Evolutionary conservation across 2,113 vertebrate genomes (phyloP).

Genomic region (Scopus umbretta): DNA sequence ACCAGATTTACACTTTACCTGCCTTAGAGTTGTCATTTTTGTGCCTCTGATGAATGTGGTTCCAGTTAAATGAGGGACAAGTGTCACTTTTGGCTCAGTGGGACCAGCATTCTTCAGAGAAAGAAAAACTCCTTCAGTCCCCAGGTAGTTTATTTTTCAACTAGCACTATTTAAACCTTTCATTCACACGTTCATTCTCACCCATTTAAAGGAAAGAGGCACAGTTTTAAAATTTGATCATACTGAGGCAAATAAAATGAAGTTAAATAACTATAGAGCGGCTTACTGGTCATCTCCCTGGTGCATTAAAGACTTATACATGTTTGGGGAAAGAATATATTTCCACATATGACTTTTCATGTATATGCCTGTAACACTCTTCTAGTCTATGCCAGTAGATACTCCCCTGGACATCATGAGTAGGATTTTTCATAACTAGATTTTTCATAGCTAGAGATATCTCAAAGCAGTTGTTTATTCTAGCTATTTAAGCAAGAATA

Average conservation of each 20-base stretch:
- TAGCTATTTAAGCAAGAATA: not conserved
- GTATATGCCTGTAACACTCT: not conserved
- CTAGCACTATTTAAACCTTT: not conserved
- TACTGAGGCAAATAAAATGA: not conserved
- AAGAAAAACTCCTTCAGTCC: not conserved
- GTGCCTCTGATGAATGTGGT: not conserved
- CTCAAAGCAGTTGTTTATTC: not conserved
- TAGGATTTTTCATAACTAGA: not conserved
- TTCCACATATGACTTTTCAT: not conserved
- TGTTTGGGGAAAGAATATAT: not conserved
- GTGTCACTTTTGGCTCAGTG: not conserved
- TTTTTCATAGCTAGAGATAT: not conserved
- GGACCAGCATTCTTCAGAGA: not conserved
- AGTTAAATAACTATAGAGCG: not conserved
- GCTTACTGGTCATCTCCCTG: not conserved
- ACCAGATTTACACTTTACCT: not conserved
- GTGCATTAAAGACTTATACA: not conserved
- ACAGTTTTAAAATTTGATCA: not conserved
- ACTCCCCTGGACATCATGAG: not conserved
- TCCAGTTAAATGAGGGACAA: not conserved
- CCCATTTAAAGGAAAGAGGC: not conserved
- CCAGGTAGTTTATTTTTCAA: not conserved
- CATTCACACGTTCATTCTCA: not conserved
- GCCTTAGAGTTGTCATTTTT: not conserved
- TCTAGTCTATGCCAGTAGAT: not conserved